A percentile compares a stretch with the other conserved stretches of the same genome.
Evolutionary conservation across 2,888 invertebrate genomes (phyloP).

Genomic region (Lasius platythorax): DNA sequence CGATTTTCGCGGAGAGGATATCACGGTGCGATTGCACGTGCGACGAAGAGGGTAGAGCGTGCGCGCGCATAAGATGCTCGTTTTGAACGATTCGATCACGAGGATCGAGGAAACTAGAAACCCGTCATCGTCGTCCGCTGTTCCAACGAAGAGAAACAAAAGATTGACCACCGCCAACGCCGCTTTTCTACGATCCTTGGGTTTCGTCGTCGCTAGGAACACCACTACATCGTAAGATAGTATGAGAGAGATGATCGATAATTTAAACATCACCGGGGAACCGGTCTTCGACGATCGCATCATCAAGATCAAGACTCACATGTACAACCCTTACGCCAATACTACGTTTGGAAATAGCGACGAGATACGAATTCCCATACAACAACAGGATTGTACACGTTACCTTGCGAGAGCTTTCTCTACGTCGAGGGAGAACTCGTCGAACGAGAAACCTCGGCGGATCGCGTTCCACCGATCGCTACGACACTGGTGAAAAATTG

Average conservation of each 20-base stretch:
- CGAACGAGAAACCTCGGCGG: no score
- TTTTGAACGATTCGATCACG: background rate
- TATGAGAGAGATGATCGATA: background rate
- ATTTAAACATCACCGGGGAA: background rate
- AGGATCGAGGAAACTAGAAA: background rate
- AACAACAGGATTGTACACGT: background rate
- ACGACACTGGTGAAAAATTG: no score
- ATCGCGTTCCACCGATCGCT: no score
- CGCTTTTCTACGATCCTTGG: background rate
- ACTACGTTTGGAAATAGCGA: background rate
- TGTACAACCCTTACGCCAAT: no score
- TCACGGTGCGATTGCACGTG: background rate
- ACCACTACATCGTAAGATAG: no score
- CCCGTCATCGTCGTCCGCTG: background rate
- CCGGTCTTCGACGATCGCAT: background rate
- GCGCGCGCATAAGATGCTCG: background rate
- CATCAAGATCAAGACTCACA: background rate
- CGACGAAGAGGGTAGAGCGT: background rate
- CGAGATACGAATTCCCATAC: background rate
- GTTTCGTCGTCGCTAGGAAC: background rate
- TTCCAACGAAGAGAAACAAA: background rate
- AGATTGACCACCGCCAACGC: background rate
- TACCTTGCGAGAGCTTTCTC: background rate
- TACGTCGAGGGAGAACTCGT: no score
- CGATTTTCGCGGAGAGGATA: background rate